A percentile compares a stretch with the other conserved stretches of the same genome.
phyloP scores from a whole-genome alignment of 53 echinoderm and acorn worm genomes.

The Luidia sarsii region DNA sequence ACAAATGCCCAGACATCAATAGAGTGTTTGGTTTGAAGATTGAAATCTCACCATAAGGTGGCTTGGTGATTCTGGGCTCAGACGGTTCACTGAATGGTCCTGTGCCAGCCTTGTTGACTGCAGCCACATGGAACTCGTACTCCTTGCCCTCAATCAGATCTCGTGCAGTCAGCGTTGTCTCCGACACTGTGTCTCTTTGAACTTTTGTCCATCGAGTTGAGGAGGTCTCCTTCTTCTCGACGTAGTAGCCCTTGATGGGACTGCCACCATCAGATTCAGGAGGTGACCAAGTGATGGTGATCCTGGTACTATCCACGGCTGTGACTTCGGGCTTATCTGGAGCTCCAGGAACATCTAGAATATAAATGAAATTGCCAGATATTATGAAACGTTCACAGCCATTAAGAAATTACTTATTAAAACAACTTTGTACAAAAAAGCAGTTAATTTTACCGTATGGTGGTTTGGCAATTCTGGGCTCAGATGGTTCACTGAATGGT shows the following conservation, averaged over 20 bases:
- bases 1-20: too few species aligned
- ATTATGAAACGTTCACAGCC: neutral
- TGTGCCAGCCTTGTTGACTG: conserved; percentile 75
- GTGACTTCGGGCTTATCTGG: conserved; percentile 56
- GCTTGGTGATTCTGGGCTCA: conserved; percentile 57
- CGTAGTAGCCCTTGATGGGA: conserved; percentile 64
- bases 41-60: conserved; percentile 78
- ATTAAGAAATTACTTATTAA: neutral
- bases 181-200: conserved; percentile 45
- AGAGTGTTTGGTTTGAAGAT: too few species aligned
- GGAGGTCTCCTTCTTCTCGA: conserved; percentile 67
- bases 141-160: conserved; percentile 63
- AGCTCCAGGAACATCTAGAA: conserved; percentile 33
- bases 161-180: conserved; percentile 56
- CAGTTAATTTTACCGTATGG: conserved; percentile 54
- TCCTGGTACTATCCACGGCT: conserved; percentile 55
- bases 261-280: conserved; percentile 80
- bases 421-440: neutral
- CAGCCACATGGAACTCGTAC: conserved; percentile 72
- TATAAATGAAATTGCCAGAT: neutral
- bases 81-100: conserved; percentile 73
- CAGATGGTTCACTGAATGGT: conserved; percentile 71
- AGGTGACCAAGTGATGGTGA: conserved; percentile 72
- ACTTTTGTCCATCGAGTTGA: conserved; percentile 62
- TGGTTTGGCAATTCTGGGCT: conserved; percentile 54